Percentiles rank a stretch among this genome's conserved stretches.
Evolutionary conservation across 2,797 vertebrate species (phyloP).

Genomic region (Clarias pachynema): DNA sequence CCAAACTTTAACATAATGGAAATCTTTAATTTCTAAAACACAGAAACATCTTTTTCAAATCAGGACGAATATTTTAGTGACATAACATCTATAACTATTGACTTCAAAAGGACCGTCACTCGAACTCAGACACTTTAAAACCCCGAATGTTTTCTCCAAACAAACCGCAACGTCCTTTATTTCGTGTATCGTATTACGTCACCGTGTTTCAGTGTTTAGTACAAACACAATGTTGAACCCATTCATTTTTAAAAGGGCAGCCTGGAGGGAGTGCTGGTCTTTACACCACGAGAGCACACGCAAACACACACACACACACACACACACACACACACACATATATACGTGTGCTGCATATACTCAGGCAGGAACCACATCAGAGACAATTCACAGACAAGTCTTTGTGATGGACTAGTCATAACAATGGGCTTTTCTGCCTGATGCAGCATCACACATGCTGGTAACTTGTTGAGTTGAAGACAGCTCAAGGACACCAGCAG

Average conservation of each 20-base stretch:
- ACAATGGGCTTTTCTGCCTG: conserved; percentile 55
- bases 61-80: background rate
- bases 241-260: background rate
- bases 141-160: background rate
- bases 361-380: conserved; percentile 54
- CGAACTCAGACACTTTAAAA: background rate
- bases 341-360: conserved; percentile 17
- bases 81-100: background rate
- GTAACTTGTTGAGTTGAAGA: conserved; percentile 40
- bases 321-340: conserved; percentile 28
- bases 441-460: conserved; percentile 46
- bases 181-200: background rate
- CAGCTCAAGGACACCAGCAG: conserved; percentile 31
- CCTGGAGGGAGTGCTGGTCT: background rate
- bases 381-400: conserved; percentile 41
- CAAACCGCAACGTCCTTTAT: background rate
- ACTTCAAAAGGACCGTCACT: background rate
- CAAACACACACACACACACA: background rate
- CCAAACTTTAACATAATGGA: background rate
- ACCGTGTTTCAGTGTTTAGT: background rate
- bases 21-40: too few species aligned
- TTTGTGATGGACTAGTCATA: conserved; percentile 59
- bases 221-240: background rate
- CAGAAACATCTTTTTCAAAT: too few species aligned
- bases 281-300: background rate